phyloP scores from a whole-genome alignment of 2,797 vertebrate genomes.

The Myotis vivesi region DNA sequence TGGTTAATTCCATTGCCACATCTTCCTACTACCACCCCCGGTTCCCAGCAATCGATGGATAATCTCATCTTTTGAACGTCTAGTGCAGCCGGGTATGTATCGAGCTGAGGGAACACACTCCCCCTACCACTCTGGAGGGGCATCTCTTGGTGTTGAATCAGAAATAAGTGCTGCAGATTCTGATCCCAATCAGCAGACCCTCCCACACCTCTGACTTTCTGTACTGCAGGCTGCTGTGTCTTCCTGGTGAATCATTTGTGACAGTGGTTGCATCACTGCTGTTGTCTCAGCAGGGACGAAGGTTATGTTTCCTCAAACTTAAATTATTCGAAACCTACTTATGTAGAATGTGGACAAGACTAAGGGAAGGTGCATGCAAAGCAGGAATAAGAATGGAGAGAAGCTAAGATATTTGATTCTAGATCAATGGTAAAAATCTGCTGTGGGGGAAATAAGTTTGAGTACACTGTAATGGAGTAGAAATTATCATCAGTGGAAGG shows the following conservation, averaged over 20 bases:
- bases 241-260: background rate
- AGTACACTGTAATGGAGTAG: background rate
- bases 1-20: background rate
- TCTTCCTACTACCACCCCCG: background rate
- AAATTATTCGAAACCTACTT: background rate
- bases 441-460: background rate
- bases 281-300: background rate
- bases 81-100: background rate
- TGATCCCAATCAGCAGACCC: background rate
- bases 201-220: fast-evolving
- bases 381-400: background rate
- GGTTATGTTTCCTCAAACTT: background rate
- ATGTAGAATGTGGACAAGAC: background rate
- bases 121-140: background rate
- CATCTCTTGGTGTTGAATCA: background rate
- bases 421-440: background rate
- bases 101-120: background rate
- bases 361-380: background rate
- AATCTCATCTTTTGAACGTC: background rate
- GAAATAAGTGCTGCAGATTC: background rate
- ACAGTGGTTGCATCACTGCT: background rate
- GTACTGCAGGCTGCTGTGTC: fast-evolving
- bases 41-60: background rate
- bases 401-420: background rate
- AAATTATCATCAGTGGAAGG: background rate